Evolutionary conservation across 2,113 vertebrate genomes (phyloP).

Genomic region (Microcebus ravelobensis): DNA sequence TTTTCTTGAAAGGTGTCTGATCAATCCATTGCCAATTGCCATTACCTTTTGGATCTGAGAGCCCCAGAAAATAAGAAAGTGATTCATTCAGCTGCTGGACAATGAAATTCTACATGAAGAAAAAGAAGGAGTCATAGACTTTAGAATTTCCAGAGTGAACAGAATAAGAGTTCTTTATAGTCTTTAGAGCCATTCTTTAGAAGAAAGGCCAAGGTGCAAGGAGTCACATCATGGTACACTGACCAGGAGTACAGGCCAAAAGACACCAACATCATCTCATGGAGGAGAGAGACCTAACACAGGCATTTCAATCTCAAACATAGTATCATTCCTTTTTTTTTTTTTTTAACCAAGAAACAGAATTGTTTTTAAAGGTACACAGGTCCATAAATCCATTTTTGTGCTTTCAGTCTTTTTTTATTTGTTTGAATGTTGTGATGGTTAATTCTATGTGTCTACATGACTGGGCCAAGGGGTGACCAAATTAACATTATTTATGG

Average conservation of each 20-base stretch:
- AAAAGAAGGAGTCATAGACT: neutral
- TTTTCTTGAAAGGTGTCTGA: slow-evolving; percentile 32
- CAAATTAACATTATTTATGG: neutral
- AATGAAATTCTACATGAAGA: slow-evolving; percentile 66
- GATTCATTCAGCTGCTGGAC: neutral
- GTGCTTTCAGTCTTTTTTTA: neutral
- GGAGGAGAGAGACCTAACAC: neutral
- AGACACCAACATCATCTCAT: neutral
- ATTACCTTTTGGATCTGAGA: neutral
- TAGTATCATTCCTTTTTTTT: neutral
- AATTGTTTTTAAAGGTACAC: neutral
- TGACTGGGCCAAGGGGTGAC: neutral
- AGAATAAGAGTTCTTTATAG: neutral
- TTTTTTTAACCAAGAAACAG: neutral
- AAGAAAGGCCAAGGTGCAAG: neutral
- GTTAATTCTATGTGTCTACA: neutral
- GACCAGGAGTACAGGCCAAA: neutral
- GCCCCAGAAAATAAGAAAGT: slow-evolving; percentile 57
- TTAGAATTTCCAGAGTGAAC: neutral
- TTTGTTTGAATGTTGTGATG: neutral
- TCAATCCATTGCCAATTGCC: slow-evolving; percentile 77
- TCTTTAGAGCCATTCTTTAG: neutral
- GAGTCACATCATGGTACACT: neutral
- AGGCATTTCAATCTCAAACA: neutral
- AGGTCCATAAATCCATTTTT: neutral